Base-by-base conservation (phyloP, 2,113 vertebrate species). In the Tachuris rubrigastra region DNA sequence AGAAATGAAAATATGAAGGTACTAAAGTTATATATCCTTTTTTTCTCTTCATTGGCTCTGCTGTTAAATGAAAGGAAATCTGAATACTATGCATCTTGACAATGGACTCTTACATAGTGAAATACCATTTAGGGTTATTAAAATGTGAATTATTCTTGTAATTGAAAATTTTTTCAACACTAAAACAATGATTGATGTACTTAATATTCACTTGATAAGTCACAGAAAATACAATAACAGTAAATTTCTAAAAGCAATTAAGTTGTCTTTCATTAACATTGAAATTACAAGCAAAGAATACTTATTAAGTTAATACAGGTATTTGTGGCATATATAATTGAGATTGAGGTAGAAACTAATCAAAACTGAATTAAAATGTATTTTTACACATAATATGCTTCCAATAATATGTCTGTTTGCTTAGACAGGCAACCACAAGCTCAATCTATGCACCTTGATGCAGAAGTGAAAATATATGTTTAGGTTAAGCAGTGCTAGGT, bases 11-110 rank as follows among this genome's bases (percentile, higher is more conserved):
- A 94, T 93, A 95, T 53, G 85, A 88, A 65, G 79, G 59, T 63
- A 75, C 65, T 96, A 94, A 94, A 96, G 28, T 90, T 93, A 91
- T 76, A 56, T 81, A 15, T 74, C 10, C 55, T 82, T 83, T 77
- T 76, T 76, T 55, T 14, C 62, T 95, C 42, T 56, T 68, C 60
- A 47, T 75, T 93, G 27, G 22, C 20, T 81, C 78, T 89, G 46
- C 90, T 92, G 73, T 89, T 97, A 95, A 95, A 58, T 76, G 60
- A 94, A 97, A 81, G 52, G 85, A 96, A 96, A 95, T 87, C 39
- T 76, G 85, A 91, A 95, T 91, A 91, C 97, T 92, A 88, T 75
- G 50, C 47, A 53, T 90, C 80, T 89, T 96, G 42, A 95, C 67
- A 85, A 68, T 79, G 69, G 82, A 85, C 47, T 82, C 62, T 96